Base-by-base conservation (phyloP, 2,888 invertebrate species). In the Rhamnusium bicolor region DNA sequence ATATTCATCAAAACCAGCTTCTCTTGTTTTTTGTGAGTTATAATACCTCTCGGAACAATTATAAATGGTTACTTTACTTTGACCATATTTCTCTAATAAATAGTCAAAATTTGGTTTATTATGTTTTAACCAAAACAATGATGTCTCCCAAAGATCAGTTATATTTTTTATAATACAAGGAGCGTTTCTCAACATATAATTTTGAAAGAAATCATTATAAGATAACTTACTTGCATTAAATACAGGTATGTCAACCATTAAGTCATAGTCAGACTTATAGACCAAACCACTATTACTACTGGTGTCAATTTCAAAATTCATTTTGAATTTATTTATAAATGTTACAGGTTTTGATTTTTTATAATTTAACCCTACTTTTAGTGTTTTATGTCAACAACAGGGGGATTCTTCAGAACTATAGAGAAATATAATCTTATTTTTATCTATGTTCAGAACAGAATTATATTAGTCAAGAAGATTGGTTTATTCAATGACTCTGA, bases 41-140 rank as follows among this genome's bases (percentile, higher is more conserved):
- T 91, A 95, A 84, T 93, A 91, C 79, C 92, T 90, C 81, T 90
- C 89, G 71, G 92, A 90, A 87, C 98, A 98, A 87, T 97, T 91
- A 12, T 96, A 95, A 27, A 97, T 93, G 51, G 95, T 95, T 29
- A 95, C 96, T 68, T 88, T 86, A 61, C 91, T 89, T 69, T 92
- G 86, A 49, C 94, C 94, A 86, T 93, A 94, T 74, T 88, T 87
- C 71, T 88, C 81, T 71, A 84, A 85, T 70, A 95, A 88, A 85
- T 91, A 92, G 73, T 92, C 89, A 84, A 92, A 92, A 89, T 94
- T 90, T 68, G 93, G 91, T 76, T 84, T 83, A 24, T 90, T 86
- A 71, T 89, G 82, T 67, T 82, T 84, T 53, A 91, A 83, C 96
- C 96, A 96, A 47, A 90, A 86, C 63, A 87, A 88, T 8, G 71